Evolutionary conservation across 2,888 invertebrate species (phyloP).

Genomic region (Mimumesa dahlbomi): DNA sequence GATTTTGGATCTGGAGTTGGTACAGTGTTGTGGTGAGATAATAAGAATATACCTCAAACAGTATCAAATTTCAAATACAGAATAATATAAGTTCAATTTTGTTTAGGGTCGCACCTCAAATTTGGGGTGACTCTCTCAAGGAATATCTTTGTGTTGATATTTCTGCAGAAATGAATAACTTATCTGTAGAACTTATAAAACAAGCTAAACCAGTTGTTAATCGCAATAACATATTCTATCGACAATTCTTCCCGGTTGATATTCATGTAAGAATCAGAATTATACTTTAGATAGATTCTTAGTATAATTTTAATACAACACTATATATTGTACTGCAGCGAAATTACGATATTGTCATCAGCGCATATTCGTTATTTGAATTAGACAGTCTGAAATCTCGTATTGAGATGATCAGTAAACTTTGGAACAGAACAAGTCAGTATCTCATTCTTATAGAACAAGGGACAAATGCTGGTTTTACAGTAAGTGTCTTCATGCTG

Average conservation of each 20-base stretch:
- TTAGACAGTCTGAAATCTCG: slow-evolving; percentile 85
- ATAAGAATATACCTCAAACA: background rate
- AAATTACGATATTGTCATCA: slow-evolving; percentile 90
- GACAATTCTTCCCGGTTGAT: slow-evolving; percentile 93
- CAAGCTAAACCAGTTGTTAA: slow-evolving; percentile 82
- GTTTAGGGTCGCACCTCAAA: slow-evolving; percentile 86
- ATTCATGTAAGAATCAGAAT: too few species aligned
- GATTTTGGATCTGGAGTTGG: slow-evolving; percentile 97
- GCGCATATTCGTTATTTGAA: slow-evolving; percentile 91
- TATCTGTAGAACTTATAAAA: slow-evolving; percentile 87
- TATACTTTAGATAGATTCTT: too few species aligned
- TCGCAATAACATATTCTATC: slow-evolving; percentile 84
- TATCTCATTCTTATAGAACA: slow-evolving; percentile 92
- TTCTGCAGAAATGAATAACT: slow-evolving; percentile 90
- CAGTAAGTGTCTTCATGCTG: slow-evolving; percentile 78
- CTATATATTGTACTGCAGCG: slow-evolving; percentile 81
- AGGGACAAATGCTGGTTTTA: slow-evolving; percentile 91
- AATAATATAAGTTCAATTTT: too few species aligned
- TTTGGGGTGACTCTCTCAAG: slow-evolving; percentile 87
- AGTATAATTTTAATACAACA: too few species aligned
- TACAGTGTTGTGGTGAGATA: slow-evolving; percentile 87
- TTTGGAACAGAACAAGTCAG: slow-evolving; percentile 93
- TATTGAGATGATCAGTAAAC: slow-evolving; percentile 86
- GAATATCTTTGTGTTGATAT: slow-evolving; percentile 94
- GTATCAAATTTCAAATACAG: background rate